Evolutionary conservation across 2,113 vertebrate species (phyloP), one percentile per base, ranked within the genome.

Genomic region (Oostethus manadensis): DNA sequence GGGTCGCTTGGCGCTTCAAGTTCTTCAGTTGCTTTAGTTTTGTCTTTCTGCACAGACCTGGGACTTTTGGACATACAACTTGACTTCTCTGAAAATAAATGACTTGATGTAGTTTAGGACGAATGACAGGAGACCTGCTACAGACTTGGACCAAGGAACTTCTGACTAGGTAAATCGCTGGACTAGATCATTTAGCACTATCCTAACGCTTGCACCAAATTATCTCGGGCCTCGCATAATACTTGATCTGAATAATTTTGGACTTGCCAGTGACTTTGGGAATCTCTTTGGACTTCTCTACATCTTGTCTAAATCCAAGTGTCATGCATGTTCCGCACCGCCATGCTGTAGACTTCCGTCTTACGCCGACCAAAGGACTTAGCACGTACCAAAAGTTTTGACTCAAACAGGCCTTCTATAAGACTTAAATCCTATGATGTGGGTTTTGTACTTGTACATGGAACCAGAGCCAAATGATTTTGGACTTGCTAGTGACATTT

Each of bases 41-140:
- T 51, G 33, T 78, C 72, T 65, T 54, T 58, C 62, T 66, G 29
- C 62, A 64, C 35, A 33, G 62, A 48, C 21, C 62, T 65, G 50
- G 58, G 54, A 43, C 11, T 51, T 58, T 14, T 14, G 38, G 38
- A 42, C 38, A 3, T 42, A 38, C 7, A 38, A 38, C 4, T 38
- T 38, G 11, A 40, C 38, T 40, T 40, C 38, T 40, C 29, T 4
- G 10, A 9, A 38, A 38, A 38, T 9, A 26, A 38, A 38, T 1
- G 35, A 38, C 10, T 38, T 2, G 6, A 7, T 51, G 49, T 22
- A 50, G 11, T 10, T 18, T 46, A 18, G 45, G 45, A 46, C 6
- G 17, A 22, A 18, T 1, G 22, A n/a, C n/a, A n/a, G n/a, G n/a
- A n/a, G n/a, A 51, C 50, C 17, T 10, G 23, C 9, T 10, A 9